Base-by-base conservation (phyloP, 2,797 vertebrate genomes). In the Pempheris klunzingeri region DNA sequence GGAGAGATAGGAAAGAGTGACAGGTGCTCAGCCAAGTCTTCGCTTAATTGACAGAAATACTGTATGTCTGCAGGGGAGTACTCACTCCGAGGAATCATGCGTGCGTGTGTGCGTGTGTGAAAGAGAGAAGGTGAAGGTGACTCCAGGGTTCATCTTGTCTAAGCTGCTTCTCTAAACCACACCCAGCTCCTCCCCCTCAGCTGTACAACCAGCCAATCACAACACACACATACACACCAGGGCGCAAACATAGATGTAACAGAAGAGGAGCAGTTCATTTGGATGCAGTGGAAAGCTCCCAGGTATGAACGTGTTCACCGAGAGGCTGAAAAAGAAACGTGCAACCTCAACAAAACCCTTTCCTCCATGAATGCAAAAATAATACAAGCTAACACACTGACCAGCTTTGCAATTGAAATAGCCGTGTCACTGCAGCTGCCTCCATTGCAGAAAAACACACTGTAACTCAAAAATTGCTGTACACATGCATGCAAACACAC, bases 1-100 rank as follows among this genome's bases (percentile, higher is more conserved):
- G 39, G 64, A 71, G 66, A 65, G 76, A 90, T 88, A 86, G 88
- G 86, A 50, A 62, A 77, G 81, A 91, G 72, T 89, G 90, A 83
- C 84, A 83, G 87, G 78, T 90, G 88, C 78, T 84, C 72, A 72
- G 69, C 77, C 77, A 84, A 74, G 85, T 81, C 78, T 77, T 75
- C 7, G 7, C 64, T 86, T 80, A 83, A 84, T 71, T 85, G 81
- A 81, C 39, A 8, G 76, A 76, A 87, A 81, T 83, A 79, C 57
- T 66, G 72, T 64, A 57, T 32, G 60, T 69, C 57, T 49, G 52
- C 67, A 47, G 41, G 59, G 43, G 52, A 73, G 36, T 12, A 14
- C 54, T 82, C 62, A 65, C 38, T 61, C 65, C 52, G 5, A 52
- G 34, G 41, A 38, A 58, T 41, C 74, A 1, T 72, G 50, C 71